phyloP scores from a whole-genome alignment of 2,888 invertebrate species.

The Stenodema calcarata region DNA sequence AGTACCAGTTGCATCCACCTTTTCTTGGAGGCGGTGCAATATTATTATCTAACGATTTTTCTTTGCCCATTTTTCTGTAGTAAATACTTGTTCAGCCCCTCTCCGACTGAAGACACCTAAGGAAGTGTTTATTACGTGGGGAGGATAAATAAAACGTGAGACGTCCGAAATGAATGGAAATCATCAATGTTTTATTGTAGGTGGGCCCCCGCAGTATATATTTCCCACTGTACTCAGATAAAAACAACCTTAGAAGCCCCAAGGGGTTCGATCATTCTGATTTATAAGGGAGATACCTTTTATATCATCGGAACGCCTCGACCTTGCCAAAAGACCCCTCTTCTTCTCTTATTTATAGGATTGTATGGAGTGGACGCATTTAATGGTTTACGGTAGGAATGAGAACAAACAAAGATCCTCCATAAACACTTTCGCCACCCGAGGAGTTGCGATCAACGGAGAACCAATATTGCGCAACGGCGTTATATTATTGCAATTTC shows the following conservation, averaged over 20 bases:
- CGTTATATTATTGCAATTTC: too few relatives aligned
- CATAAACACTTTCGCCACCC: neutral
- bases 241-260: neutral
- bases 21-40: too few relatives aligned
- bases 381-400: neutral
- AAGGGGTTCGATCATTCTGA: neutral
- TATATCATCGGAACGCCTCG: slow-evolving; percentile 20
- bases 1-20: too few relatives aligned
- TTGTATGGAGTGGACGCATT: slow-evolving; percentile 7
- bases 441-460: neutral
- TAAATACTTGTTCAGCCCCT: too few relatives aligned
- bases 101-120: neutral
- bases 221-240: neutral
- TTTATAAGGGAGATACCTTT: slow-evolving; percentile 30
- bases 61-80: too few relatives aligned
- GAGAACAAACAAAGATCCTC: neutral
- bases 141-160: neutral
- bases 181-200: slow-evolving; percentile 9
- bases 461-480: too few relatives aligned
- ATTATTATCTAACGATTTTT: too few relatives aligned
- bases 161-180: neutral
- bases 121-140: neutral
- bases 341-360: slow-evolving; percentile 16
- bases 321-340: slow-evolving; percentile 20
- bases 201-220: neutral